Conservation (phyloP, 64 coral and sea anemone genomes). For the Acropora yongei region DNA sequence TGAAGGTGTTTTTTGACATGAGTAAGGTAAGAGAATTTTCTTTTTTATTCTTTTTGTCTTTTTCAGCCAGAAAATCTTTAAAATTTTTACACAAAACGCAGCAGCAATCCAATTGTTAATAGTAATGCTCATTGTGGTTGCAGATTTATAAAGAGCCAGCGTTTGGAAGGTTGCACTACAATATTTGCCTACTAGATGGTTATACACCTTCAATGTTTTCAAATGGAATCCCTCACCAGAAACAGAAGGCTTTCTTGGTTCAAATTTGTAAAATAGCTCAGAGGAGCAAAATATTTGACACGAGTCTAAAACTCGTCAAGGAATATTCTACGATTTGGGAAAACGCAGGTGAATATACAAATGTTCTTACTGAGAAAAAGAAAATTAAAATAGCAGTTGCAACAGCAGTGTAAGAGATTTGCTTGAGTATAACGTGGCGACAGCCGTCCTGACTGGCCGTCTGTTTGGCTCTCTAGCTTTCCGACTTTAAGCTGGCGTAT, state of each 20-base stretch:
- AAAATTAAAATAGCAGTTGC: too few relatives aligned
- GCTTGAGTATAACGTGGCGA: too few relatives aligned
- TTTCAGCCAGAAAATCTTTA: too few relatives aligned
- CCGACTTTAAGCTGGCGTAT: too few relatives aligned
- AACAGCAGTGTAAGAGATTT: too few relatives aligned
- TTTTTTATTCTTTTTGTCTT: not conserved
- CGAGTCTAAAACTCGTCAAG: constrained; percentile 42
- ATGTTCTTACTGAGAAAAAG: too few relatives aligned
- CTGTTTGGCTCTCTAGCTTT: too few relatives aligned
- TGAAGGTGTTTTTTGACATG: constrained; percentile 78
- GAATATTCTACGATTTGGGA: constrained; percentile 77
- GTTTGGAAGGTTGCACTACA: constrained; percentile 84
- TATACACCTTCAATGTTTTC: constrained; percentile 83
- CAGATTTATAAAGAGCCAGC: constrained; percentile 87
- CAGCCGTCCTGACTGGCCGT: too few relatives aligned
- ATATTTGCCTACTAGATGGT: constrained; percentile 64
- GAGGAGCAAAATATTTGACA: constrained; percentile 56
- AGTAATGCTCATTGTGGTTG: not conserved
- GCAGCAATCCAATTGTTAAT: too few relatives aligned
- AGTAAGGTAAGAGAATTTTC: constrained; percentile 49
- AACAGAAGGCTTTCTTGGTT: constrained; percentile 81
- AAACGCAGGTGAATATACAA: constrained; percentile 65
- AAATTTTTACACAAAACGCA: too few relatives aligned
- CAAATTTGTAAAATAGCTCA: constrained; percentile 82
- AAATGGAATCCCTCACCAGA: constrained; percentile 82